A percentile compares a stretch with the other conserved stretches of the same genome.
These are phyloP conservation scores for Ennomos erosarius DNA, from an alignment of 2,888 invertebrate genomes.

Conservation along the genomic window DNA sequence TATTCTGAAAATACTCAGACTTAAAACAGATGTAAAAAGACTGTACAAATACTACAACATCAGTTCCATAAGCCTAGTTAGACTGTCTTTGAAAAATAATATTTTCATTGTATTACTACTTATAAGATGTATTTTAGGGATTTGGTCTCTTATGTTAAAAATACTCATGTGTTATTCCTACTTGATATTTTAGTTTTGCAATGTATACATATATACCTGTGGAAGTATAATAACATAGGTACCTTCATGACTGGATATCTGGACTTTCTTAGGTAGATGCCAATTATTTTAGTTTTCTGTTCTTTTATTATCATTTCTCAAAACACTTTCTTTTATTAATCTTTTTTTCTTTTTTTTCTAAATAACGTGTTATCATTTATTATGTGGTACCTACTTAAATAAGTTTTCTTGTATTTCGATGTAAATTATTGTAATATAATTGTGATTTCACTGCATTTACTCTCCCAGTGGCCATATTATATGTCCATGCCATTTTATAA, in stretches of 20 bases:
- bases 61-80: slow-evolving; percentile 73
- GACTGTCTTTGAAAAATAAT: slow-evolving; percentile 55
- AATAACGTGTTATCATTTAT: slow-evolving; percentile 7
- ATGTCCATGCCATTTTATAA: slow-evolving; percentile 68
- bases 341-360: neutral
- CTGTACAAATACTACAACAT: slow-evolving; percentile 65
- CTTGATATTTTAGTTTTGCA: neutral
- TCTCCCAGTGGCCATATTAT: slow-evolving; percentile 81
- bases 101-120: slow-evolving; percentile 36
- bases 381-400: slow-evolving; percentile 7
- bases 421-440: slow-evolving; percentile 29
- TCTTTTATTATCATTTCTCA: neutral
- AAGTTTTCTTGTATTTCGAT: slow-evolving; percentile 13
- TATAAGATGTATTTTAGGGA: slow-evolving; percentile 13
- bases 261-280: no score
- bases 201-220: no score
- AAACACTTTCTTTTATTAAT: neutral
- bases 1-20: slow-evolving; percentile 82
- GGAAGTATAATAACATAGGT: no score
- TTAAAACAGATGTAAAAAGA: slow-evolving; percentile 77
- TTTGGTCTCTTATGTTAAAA: slow-evolving; percentile 3
- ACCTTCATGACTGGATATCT: no score
- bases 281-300: neutral
- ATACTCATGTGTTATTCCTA: slow-evolving; percentile 11
- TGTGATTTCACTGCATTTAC: slow-evolving; percentile 54